Conservation (phyloP, 2,113 vertebrate genomes). For the Rhynchopsitta pachyrhyncha region DNA sequence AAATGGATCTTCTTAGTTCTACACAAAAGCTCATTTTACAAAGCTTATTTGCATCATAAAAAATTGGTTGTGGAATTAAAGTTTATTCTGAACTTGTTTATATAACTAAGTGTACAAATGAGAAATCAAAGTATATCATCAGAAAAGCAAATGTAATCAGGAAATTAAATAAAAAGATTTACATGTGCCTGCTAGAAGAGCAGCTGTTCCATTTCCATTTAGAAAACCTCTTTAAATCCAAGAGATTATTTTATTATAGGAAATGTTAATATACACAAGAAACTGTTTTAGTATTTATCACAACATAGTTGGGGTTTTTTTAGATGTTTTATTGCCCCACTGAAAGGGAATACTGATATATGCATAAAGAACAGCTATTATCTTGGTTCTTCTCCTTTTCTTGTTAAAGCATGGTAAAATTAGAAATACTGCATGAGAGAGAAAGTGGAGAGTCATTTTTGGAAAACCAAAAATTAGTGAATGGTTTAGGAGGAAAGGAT, state of each 20-base stretch:
- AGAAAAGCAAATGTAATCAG: not conserved
- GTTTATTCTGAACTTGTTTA: not conserved
- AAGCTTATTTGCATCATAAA: not conserved
- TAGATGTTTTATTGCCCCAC: not conserved
- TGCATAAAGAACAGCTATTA: not conserved
- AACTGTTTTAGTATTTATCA: not conserved
- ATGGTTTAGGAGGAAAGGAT: not conserved
- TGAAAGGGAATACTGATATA: not conserved
- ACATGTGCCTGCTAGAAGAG: not conserved
- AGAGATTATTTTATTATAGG: not conserved
- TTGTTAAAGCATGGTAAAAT: not conserved
- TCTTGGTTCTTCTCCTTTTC: not conserved
- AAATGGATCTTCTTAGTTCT: not conserved
- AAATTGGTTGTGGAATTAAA: not conserved
- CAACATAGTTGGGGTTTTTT: not conserved
- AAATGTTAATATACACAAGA: not conserved
- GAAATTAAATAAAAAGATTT: slow-evolving; percentile 16
- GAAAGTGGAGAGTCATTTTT: not conserved
- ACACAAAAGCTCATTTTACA: not conserved
- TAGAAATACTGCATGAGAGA: not conserved
- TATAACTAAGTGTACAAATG: not conserved
- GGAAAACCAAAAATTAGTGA: not conserved
- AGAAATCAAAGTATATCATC: not conserved
- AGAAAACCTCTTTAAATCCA: not conserved
- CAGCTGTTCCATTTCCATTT: not conserved